Conservation (phyloP, 2,888 invertebrate genomes). For the Drosophila phalerata region DNA sequence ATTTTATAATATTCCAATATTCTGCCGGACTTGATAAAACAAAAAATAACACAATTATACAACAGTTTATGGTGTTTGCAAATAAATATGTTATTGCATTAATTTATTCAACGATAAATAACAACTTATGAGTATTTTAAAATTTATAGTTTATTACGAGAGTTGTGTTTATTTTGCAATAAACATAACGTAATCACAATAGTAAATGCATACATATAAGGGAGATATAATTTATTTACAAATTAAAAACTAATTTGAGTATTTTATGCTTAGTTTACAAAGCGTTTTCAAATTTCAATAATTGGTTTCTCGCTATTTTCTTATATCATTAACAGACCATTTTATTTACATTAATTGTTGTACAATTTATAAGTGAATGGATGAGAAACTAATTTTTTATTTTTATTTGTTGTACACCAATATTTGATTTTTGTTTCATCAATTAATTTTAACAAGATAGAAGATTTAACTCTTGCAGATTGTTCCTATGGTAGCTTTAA, state of each 20-base stretch:
- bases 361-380: constrained; percentile 8
- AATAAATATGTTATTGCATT: constrained; percentile 30
- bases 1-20: not conserved
- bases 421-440: constrained; percentile 2
- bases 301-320: constrained; percentile 10
- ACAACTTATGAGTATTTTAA: constrained; percentile 51
- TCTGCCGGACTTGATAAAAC: not conserved
- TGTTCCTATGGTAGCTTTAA: constrained; percentile 9
- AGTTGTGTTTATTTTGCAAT: constrained; percentile 38
- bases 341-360: constrained; percentile 44
- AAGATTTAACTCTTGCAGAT: not conserved
- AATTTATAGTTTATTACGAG: constrained; percentile 44
- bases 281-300: constrained; percentile 25
- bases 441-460: constrained; percentile 11
- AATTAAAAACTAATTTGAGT: constrained; percentile 30
- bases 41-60: not conserved
- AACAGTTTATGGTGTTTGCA: constrained; percentile 12
- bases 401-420: constrained; percentile 7
- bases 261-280: constrained; percentile 29
- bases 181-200: constrained; percentile 53
- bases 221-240: constrained; percentile 45
- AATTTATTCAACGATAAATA: constrained; percentile 52
- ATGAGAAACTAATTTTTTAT: not conserved
- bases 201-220: constrained; percentile 49
- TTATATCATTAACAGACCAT: constrained; percentile 30